phyloP scores from a whole-genome alignment of 1,140 invertebrate species.

The Ceratosolen fusciceps region DNA sequence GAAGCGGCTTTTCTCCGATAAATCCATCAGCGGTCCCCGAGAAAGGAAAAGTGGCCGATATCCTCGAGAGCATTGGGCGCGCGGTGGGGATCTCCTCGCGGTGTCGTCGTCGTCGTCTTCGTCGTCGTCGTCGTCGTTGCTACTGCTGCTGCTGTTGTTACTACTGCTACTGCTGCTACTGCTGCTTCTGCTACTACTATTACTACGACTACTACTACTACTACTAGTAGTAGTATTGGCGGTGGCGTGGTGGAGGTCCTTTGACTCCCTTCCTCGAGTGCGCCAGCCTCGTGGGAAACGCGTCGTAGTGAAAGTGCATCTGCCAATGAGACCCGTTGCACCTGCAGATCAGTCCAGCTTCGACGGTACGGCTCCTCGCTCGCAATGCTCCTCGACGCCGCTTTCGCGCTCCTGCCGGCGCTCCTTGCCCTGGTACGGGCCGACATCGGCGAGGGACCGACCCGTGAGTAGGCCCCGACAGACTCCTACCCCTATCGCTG shows the following conservation, averaged over 20 bases:
- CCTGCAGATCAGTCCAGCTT: constrained; percentile 33
- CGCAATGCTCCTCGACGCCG: background rate
- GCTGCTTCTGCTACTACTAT: too few species aligned
- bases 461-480: constrained; percentile 52
- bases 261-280: background rate
- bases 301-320: constrained; percentile 43
- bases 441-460: constrained; percentile 39
- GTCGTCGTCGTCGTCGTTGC: background rate
- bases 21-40: background rate
- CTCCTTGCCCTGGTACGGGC: background rate
- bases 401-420: constrained; percentile 44
- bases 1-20: background rate
- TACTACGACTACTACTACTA: too few species aligned
- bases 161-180: too few species aligned
- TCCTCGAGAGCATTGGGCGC: background rate
- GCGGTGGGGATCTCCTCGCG: background rate
- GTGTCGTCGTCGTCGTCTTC: background rate
- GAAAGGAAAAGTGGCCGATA: background rate
- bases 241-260: background rate
- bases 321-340: constrained; percentile 58
- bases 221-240: background rate
- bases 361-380: constrained; percentile 40
- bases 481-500: background rate
- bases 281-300: background rate
- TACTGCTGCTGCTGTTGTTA: too few species aligned